A percentile compares a stretch with the other conserved stretches of the same genome.
phyloP scores from a whole-genome alignment of 2,113 vertebrate species.

The Equus quagga region DNA sequence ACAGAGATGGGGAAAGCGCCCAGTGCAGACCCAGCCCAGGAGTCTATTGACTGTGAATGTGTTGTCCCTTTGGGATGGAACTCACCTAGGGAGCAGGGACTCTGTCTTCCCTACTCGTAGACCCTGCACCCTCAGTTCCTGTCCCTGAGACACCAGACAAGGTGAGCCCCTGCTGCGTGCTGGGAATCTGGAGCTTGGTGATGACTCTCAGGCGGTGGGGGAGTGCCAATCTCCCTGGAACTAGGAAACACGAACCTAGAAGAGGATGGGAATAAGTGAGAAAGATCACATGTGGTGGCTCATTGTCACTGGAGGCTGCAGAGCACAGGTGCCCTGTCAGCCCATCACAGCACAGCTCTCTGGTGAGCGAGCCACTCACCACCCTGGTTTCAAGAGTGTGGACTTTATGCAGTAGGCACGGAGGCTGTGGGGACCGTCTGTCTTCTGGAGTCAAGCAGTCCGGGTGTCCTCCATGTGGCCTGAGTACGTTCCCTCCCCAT shows the following conservation, averaged over 20 bases:
- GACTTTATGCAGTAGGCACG: background rate
- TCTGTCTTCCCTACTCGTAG: background rate
- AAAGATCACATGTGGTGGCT: fast-evolving
- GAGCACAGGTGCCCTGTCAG: background rate
- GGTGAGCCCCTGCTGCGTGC: too few relatives aligned
- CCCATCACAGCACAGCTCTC: background rate
- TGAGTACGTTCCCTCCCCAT: background rate
- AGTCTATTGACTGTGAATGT: background rate
- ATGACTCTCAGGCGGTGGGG: background rate
- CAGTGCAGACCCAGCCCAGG: background rate
- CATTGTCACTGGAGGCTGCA: background rate
- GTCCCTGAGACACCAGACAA: background rate
- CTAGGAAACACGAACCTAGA: background rate
- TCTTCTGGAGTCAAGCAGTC: background rate
- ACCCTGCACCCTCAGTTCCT: background rate
- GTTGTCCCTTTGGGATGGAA: background rate
- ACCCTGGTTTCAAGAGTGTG: background rate
- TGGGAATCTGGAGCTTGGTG: too few relatives aligned
- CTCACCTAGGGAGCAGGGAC: background rate
- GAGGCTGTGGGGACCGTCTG: background rate
- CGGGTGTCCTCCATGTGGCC: too few relatives aligned
- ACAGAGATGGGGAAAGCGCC: background rate
- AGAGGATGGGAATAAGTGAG: background rate
- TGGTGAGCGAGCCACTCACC: background rate
- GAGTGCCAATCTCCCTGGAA: background rate